A percentile compares a stretch with the other conserved stretches of the same genome.
Conservation (phyloP, 2,113 vertebrate species). For the Anoura caudifer region DNA sequence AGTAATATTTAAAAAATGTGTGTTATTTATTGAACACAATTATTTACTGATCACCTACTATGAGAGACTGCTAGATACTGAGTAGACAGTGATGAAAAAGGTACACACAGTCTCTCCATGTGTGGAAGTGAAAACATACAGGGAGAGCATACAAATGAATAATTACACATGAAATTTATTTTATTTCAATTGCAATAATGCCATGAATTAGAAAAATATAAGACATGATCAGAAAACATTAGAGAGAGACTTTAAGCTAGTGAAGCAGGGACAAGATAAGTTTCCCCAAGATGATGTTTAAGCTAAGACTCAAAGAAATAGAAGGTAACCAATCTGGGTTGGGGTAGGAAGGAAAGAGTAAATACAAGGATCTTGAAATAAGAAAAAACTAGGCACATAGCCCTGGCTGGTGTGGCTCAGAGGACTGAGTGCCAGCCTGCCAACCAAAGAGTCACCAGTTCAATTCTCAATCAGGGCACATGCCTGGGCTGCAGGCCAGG, state of each 20-base stretch:
- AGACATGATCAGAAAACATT: neutral
- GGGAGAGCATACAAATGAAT: neutral
- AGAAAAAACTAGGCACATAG: neutral
- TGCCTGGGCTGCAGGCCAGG: no score
- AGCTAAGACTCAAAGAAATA: constrained; percentile 4
- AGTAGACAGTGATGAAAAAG: neutral
- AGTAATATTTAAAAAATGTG: neutral
- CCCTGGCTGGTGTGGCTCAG: no score
- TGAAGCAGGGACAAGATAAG: neutral
- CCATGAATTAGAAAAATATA: neutral
- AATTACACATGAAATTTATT: neutral
- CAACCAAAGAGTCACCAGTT: no score
- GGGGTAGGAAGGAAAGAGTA: neutral
- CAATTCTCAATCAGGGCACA: no score
- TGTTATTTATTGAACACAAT: neutral
- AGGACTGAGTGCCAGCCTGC: no score
- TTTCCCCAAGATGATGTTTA: neutral
- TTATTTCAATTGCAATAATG: neutral
- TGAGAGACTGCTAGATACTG: neutral
- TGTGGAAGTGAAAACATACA: neutral
- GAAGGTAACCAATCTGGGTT: neutral
- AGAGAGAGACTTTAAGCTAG: neutral
- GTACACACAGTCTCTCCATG: neutral
- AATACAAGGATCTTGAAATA: neutral
- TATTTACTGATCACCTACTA: neutral